Percentiles rank a stretch among this genome's conserved stretches.
Conservation (phyloP, 2,113 vertebrate species). For the Prinia subflava region DNA sequence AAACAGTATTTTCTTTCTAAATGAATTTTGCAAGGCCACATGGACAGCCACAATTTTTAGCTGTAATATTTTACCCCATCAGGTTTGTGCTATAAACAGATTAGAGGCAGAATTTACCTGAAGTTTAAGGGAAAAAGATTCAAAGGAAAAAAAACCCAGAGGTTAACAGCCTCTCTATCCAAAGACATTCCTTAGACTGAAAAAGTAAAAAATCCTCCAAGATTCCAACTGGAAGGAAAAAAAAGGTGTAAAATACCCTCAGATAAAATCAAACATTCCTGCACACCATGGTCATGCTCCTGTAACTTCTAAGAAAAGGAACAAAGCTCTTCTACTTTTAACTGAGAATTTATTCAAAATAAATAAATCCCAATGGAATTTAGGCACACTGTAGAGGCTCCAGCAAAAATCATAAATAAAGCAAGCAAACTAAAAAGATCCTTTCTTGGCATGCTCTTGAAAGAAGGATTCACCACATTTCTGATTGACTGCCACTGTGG, state of each 20-base stretch:
- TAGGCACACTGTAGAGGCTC: background rate
- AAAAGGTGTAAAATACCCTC: background rate
- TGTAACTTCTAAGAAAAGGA: background rate
- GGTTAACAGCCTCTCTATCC: background rate
- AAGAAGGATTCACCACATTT: constrained; percentile 57
- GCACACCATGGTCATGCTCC: background rate
- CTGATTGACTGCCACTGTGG: constrained; percentile 49
- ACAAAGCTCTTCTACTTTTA: background rate
- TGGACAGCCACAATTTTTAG: background rate
- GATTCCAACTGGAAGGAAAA: background rate
- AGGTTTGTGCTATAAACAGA: background rate
- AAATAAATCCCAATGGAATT: constrained; percentile 40
- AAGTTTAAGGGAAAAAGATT: background rate
- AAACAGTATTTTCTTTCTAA: background rate
- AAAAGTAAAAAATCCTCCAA: background rate
- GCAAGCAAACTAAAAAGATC: constrained; percentile 1
- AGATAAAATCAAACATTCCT: background rate
- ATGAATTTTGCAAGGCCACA: background rate
- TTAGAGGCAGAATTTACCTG: background rate
- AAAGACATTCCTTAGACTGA: background rate
- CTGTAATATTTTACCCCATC: background rate
- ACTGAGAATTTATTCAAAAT: constrained; percentile 34
- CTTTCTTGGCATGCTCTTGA: constrained; percentile 27
- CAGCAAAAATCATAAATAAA: constrained; percentile 18
- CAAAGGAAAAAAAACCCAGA: accelerated